These are phyloP conservation scores for Drosophila anomalata DNA, from an alignment of 2,888 invertebrate genomes.

Conservation along the genomic window DNA sequence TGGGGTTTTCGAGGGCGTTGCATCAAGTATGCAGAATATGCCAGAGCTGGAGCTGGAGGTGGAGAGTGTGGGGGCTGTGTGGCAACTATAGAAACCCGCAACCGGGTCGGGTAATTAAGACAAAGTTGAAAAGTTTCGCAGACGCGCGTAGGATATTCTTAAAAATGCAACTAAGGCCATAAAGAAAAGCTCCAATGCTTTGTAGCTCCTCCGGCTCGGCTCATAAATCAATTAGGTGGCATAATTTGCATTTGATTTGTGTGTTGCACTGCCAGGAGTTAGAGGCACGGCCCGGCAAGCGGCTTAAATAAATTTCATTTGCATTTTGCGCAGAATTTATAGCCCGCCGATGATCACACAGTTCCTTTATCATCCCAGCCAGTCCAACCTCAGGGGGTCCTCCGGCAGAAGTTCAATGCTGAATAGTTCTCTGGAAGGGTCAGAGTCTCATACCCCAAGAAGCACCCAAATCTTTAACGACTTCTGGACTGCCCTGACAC, in stretches of 20 bases:
- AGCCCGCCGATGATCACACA: conserved; percentile 39
- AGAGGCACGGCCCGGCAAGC: neutral
- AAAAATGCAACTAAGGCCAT: conserved; percentile 33
- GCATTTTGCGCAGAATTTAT: conserved; percentile 63
- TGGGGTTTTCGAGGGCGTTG: conserved; percentile 62
- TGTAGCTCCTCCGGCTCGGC: conserved; percentile 23
- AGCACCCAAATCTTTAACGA: conserved; percentile 38
- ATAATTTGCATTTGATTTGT: conserved; percentile 80
- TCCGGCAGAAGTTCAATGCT: conserved; percentile 48
- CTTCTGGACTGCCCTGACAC: conserved; percentile 60
- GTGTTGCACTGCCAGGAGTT: conserved; percentile 32
- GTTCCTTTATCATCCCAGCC: conserved; percentile 3
- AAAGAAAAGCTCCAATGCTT: conserved; percentile 54
- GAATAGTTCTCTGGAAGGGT: conserved; percentile 51
- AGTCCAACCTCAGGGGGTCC: conserved; percentile 58
- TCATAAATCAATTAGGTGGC: conserved; percentile 75
- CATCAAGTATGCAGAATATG: conserved; percentile 78
- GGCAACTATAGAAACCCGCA: neutral
- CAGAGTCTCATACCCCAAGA: conserved; percentile 15
- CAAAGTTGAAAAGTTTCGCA: conserved; percentile 68
- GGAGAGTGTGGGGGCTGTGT: conserved; percentile 23
- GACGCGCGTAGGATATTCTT: conserved; percentile 51
- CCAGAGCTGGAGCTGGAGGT: conserved; percentile 35
- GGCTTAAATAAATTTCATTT: conserved; percentile 58
- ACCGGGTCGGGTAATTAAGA: conserved; percentile 61